These are phyloP conservation scores for Vicugna pacos DNA, from an alignment of 2,113 vertebrate genomes.

Conservation along the genomic window DNA sequence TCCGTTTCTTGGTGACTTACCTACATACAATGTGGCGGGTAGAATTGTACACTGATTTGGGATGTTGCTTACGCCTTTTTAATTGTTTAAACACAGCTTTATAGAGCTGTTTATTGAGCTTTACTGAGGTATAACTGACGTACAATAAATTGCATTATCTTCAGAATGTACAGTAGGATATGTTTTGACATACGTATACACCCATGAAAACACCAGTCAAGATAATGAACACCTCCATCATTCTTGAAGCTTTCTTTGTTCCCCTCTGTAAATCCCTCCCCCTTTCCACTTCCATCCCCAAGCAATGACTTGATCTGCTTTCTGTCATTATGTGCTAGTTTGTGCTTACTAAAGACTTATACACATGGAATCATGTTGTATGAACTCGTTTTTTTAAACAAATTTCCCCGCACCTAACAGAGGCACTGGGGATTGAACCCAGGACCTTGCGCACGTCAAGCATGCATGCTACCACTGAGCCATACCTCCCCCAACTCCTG, in stretches of 20 bases:
- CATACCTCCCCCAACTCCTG: no score
- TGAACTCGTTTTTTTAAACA: no score
- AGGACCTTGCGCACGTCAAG: no score
- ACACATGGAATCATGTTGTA: neutral
- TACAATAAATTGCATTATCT: neutral
- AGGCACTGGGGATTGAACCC: no score
- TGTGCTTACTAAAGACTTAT: neutral
- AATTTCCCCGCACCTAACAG: no score
- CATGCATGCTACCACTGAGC: no score
- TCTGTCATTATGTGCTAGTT: neutral
- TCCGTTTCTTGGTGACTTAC: neutral
- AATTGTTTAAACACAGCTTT: neutral
- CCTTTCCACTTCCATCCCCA: neutral
- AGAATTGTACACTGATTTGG: neutral
- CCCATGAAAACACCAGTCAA: neutral
- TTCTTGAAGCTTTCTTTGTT: neutral
- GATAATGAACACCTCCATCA: neutral
- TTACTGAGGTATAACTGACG: neutral
- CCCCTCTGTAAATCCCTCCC: neutral
- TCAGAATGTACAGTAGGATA: neutral
- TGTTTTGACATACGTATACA: neutral
- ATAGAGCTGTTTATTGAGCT: neutral
- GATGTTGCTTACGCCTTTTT: neutral
- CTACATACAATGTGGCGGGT: neutral
- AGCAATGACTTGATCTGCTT: neutral